Evolutionary conservation across 2,113 vertebrate species (phyloP), one percentile per base, ranked within the genome.

Genomic region (Dipodomys stephensi): DNA sequence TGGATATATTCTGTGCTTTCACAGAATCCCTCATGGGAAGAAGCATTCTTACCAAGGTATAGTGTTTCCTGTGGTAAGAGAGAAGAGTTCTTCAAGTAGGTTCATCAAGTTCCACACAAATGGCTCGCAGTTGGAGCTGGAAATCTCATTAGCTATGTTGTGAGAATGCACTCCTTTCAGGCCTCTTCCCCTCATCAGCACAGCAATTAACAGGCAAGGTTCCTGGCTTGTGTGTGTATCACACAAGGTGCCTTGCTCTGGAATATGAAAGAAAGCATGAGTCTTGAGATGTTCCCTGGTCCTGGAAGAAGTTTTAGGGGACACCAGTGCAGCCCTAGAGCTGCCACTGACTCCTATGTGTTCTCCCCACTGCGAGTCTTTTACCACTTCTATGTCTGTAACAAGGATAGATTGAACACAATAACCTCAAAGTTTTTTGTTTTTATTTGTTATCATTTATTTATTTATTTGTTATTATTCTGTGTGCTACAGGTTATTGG

Each of bases 11-110:
- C 98, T 99, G 80, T 86, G 91, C 3, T 4, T 98, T 95, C 98
- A 99, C 91, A 97, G 98, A 97, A 99, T 99, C 86, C 98, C 98
- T 65, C 96, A 98, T 4, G 98, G 98, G 82, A 97, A 96, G 94
- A 97, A 94, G 71, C 0, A 0, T 28, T 71, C 2, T 19, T 96
- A 82, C 0, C 27, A 94, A 96, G 98, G 98, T 98, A 96, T 94
- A 90, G 2, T 90, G 25, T 89, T 39, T 68, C 86, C 49, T 68
- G 1, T 78, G 76, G 62, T 22, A 22, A 93, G 72, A 84, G 6
- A 30, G 32, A 69, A 85, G 22, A n/a, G 32, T 16, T 86, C 77
- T 76, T 64, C 71, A 46, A 62, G 12, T 8, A 80, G 49, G 8
- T 12, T 49, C 49, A 49, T 71, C 44, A 35, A 49, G 28, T 49